Evolutionary conservation across 2,888 invertebrate species (phyloP).

Genomic region (Plemyria rubiginata): DNA sequence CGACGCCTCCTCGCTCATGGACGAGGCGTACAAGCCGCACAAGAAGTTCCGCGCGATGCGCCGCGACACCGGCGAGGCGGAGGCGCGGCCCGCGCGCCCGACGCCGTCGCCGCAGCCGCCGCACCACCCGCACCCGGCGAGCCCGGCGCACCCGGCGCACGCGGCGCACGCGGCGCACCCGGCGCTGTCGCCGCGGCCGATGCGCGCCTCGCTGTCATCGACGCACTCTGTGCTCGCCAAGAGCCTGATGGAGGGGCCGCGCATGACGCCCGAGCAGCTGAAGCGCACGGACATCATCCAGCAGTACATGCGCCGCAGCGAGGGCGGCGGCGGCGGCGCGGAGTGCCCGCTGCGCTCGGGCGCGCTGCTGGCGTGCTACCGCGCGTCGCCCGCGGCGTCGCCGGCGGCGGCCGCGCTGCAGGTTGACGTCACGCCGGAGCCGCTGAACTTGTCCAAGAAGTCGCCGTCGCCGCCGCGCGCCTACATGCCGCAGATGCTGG

Average conservation of each 20-base stretch:
- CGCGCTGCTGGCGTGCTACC: slow-evolving; percentile 66
- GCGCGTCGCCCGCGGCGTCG: slow-evolving; percentile 53
- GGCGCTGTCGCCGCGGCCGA: slow-evolving; percentile 83
- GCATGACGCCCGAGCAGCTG: slow-evolving; percentile 96
- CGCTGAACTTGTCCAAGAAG: slow-evolving; percentile 95
- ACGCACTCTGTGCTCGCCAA: slow-evolving; percentile 96
- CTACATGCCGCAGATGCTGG: slow-evolving; percentile 87
- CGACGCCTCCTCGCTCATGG: slow-evolving; percentile 96
- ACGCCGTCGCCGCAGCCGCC: slow-evolving; percentile 83
- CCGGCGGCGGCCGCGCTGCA: slow-evolving; percentile 77
- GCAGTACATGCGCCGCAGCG: slow-evolving; percentile 94
- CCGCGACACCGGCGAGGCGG: slow-evolving; percentile 92
- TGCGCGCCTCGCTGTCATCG: slow-evolving; percentile 88
- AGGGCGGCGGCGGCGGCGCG: slow-evolving; percentile 77
- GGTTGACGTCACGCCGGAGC: slow-evolving; percentile 93
- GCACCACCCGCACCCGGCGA: slow-evolving; percentile 78
- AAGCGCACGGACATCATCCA: slow-evolving; percentile 97
- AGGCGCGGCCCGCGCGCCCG: slow-evolving; percentile 72
- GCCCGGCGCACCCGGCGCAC: slow-evolving; percentile 58
- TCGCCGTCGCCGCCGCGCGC: slow-evolving; percentile 86
- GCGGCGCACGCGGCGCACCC: slow-evolving; percentile 42
- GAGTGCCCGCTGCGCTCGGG: slow-evolving; percentile 72
- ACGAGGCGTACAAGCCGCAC: slow-evolving; percentile 97
- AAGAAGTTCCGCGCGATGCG: slow-evolving; percentile 96
- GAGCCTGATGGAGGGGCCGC: slow-evolving; percentile 95